Conservation (phyloP, 92 coral and sea anemone genomes). For the Palythoa grandis region DNA sequence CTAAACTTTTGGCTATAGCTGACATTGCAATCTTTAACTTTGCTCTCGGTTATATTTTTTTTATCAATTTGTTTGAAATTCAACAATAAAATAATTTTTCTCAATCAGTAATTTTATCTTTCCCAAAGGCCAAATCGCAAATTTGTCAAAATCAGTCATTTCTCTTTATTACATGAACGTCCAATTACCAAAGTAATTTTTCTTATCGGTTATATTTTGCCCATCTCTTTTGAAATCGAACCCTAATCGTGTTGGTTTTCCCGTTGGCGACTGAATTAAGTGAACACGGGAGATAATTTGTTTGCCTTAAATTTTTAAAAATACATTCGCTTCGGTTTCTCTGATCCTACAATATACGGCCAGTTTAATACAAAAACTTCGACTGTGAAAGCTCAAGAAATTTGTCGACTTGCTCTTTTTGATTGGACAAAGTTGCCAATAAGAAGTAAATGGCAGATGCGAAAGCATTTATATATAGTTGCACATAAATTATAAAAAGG, state of each 20-base stretch:
- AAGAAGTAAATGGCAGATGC: background rate
- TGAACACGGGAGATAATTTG: constrained; percentile 13
- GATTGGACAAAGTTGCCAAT: background rate
- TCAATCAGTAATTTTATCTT: background rate
- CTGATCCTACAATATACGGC: background rate
- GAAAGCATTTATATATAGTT: no score
- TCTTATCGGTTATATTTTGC: constrained; percentile 21
- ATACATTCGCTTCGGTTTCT: background rate
- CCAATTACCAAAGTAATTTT: background rate
- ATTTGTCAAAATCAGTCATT: background rate
- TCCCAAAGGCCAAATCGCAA: background rate
- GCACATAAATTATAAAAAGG: background rate
- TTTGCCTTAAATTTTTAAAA: background rate
- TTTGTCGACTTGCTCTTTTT: background rate
- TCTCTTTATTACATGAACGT: background rate
- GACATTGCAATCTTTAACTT: background rate
- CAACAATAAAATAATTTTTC: background rate
- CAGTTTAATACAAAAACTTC: background rate
- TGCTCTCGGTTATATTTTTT: background rate
- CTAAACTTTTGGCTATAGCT: no score
- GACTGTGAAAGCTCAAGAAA: background rate
- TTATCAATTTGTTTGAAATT: background rate
- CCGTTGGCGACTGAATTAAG: constrained; percentile 18
- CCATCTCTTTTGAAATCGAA: constrained; percentile 26
- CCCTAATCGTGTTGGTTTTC: constrained; percentile 21